Percentiles rank a stretch among this genome's conserved stretches.
These are phyloP conservation scores for Tetramorium simillimum DNA, from an alignment of 1,140 invertebrate species.

Conservation along the genomic window DNA sequence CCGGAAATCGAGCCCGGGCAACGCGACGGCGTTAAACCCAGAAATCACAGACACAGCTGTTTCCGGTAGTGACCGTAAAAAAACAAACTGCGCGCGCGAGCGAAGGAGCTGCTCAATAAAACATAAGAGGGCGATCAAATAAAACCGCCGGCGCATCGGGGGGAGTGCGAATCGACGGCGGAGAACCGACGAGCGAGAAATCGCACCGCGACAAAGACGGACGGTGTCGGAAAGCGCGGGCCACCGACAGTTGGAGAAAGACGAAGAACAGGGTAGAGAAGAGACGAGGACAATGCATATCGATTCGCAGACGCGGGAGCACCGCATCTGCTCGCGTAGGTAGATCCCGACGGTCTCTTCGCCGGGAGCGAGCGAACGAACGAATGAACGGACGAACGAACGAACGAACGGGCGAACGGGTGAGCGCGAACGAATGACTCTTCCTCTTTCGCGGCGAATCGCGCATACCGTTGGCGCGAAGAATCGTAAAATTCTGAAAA, in stretches of 20 bases:
- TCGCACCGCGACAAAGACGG: constrained; percentile 32
- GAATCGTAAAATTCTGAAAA: constrained; percentile 75
- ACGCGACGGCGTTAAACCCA: constrained; percentile 39
- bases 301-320: constrained; percentile 51
- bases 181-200: constrained; percentile 9
- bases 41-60: constrained; percentile 60
- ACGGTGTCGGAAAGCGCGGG: constrained; percentile 7
- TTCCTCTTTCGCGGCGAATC: constrained; percentile 63
- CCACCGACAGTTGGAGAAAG: background rate
- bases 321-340: constrained; percentile 14
- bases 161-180: constrained; percentile 13
- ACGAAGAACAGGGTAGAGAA: background rate
- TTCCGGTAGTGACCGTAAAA: constrained; percentile 64
- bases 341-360: constrained; percentile 36
- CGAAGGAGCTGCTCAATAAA: constrained; percentile 67
- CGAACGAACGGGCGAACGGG: constrained; percentile 24
- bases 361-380: constrained; percentile 17
- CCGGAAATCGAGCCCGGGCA: constrained; percentile 25
- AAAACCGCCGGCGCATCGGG: constrained; percentile 58
- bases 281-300: constrained; percentile 56
- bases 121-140: constrained; percentile 72
- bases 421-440: constrained; percentile 60
- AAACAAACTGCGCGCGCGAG: constrained; percentile 53
- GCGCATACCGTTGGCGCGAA: constrained; percentile 63
- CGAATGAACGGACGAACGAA: background rate